A percentile compares a stretch with the other conserved stretches of the same genome.
Conservation (phyloP, 2,888 invertebrate genomes). For the Gonocerus acuteangulatus region DNA sequence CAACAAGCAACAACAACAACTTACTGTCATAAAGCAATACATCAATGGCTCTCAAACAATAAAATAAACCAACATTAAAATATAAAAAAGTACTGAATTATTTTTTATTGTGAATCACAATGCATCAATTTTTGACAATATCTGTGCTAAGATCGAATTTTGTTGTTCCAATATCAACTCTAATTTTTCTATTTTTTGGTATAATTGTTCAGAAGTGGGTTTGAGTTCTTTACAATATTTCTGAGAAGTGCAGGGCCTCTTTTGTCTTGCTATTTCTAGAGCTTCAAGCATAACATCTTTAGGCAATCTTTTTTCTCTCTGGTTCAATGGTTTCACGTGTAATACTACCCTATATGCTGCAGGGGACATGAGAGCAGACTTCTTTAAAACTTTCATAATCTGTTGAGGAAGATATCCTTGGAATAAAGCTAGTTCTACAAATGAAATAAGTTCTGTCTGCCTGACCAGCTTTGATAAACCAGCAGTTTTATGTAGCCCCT, state of each 20-base stretch:
- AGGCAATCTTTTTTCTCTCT: conserved; percentile 71
- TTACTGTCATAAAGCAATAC: background rate
- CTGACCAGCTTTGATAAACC: conserved; percentile 74
- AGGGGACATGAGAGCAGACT: conserved; percentile 70
- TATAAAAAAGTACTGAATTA: background rate
- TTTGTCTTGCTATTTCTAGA: conserved; percentile 66
- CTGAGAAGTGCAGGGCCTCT: conserved; percentile 37
- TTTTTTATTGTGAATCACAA: background rate
- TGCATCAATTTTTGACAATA: background rate
- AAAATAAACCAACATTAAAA: background rate
- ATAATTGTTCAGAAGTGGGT: conserved; percentile 24
- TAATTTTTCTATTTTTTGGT: conserved; percentile 29
- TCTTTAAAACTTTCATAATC: conserved; percentile 60
- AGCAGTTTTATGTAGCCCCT: conserved; percentile 76
- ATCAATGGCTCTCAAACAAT: background rate
- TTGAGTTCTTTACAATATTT: conserved; percentile 33
- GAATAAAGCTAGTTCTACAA: conserved; percentile 73
- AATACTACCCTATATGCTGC: conserved; percentile 73
- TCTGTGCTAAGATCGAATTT: conserved; percentile 21
- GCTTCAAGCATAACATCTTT: conserved; percentile 71
- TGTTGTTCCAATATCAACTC: conserved; percentile 32
- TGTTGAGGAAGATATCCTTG: conserved; percentile 71
- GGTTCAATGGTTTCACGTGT: conserved; percentile 75
- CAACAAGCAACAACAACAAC: conserved; percentile 36
- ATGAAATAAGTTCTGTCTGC: conserved; percentile 78